These are phyloP conservation scores for Glossophaga mutica DNA, from an alignment of 2,797 vertebrate genomes.

Conservation along the genomic window DNA sequence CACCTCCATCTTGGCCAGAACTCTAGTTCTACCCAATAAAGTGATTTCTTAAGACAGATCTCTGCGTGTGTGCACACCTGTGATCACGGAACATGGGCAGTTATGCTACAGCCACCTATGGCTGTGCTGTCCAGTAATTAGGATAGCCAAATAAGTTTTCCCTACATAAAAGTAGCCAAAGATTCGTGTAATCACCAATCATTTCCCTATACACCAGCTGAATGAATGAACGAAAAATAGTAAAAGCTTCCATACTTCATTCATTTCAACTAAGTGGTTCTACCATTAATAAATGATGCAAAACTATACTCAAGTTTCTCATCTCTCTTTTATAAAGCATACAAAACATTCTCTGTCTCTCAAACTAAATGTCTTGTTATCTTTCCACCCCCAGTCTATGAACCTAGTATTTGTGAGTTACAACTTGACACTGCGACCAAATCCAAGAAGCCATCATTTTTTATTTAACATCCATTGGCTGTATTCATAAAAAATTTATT, in stretches of 20 bases:
- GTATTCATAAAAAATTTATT: conserved; percentile 61
- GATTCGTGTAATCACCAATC: background rate
- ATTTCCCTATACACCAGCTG: background rate
- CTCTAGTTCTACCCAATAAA: background rate
- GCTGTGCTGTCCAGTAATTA: background rate
- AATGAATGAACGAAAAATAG: background rate
- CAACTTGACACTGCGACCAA: conserved; percentile 55
- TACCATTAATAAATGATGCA: conserved; percentile 21
- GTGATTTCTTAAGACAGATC: background rate
- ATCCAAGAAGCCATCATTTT: conserved; percentile 77
- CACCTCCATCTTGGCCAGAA: too few species aligned
- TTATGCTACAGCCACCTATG: background rate
- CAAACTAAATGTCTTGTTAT: conserved; percentile 28
- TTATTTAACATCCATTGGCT: conserved; percentile 76
- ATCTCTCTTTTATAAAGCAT: conserved; percentile 15
- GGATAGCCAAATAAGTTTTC: background rate
- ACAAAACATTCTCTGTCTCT: conserved; percentile 38
- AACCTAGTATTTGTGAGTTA: conserved; percentile 68
- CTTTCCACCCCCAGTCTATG: conserved; percentile 50
- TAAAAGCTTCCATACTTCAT: conserved; percentile 10
- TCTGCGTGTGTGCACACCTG: background rate
- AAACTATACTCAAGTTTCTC: background rate
- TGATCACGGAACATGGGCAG: background rate
- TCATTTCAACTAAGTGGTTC: conserved; percentile 25
- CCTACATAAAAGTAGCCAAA: background rate